These are phyloP conservation scores for Rotaria socialis DNA, from an alignment of 2,888 invertebrate species.

Conservation along the genomic window DNA sequence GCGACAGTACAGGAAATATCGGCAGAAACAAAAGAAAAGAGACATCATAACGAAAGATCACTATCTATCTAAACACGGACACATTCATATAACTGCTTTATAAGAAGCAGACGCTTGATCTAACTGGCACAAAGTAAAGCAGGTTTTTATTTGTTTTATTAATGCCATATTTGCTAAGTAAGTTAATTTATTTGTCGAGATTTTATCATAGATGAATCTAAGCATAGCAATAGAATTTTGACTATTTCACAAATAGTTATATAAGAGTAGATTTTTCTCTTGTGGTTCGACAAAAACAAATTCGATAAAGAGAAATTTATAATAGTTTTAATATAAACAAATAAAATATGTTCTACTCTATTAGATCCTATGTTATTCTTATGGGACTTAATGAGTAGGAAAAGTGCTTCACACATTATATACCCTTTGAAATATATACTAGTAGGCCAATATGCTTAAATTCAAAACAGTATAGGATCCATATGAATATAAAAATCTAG, in stretches of 20 bases:
- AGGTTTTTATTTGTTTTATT: background rate
- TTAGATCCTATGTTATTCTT: background rate
- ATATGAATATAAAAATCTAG: background rate
- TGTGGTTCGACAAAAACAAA: background rate
- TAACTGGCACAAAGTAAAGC: background rate
- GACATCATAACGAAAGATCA: constrained; percentile 23
- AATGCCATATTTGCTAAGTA: background rate
- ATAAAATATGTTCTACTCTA: background rate
- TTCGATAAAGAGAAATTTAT: background rate
- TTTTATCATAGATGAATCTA: background rate
- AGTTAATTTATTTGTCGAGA: constrained; percentile 14
- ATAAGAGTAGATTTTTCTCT: background rate
- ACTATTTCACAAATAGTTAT: background rate
- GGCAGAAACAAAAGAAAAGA: constrained; percentile 13
- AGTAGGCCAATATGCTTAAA: background rate
- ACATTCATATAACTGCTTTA: background rate
- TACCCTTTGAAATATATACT: background rate
- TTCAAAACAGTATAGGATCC: background rate
- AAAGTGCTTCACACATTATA: background rate
- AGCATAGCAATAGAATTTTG: background rate
- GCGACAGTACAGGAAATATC: constrained; percentile 22
- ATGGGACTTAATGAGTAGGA: background rate
- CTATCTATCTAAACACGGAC: background rate
- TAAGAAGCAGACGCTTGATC: background rate
- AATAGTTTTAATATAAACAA: background rate